Percentiles rank a stretch among this genome's conserved stretches.
Evolutionary conservation across 1,140 invertebrate species (phyloP).

Genomic region (Sitophilus oryzae): DNA sequence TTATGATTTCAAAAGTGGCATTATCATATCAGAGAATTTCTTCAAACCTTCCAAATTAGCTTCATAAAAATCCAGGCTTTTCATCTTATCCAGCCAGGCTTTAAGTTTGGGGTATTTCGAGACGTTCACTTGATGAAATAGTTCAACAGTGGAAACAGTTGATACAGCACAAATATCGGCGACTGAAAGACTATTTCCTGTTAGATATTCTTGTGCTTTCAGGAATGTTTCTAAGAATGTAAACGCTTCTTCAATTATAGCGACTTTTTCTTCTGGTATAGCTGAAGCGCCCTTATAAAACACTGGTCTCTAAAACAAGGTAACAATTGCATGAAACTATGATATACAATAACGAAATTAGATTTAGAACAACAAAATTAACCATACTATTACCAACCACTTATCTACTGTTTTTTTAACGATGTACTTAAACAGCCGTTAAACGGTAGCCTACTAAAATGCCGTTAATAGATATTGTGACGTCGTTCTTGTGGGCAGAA

Average conservation of each 20-base stretch:
- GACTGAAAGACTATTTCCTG: conserved; percentile 22
- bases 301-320: conserved; percentile 11
- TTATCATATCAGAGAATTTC: conserved; percentile 2
- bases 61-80: conserved; percentile 19
- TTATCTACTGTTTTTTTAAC: too few species aligned
- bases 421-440: too few species aligned
- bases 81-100: conserved; percentile 21
- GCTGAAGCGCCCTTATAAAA: conserved; percentile 12
- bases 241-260: conserved; percentile 16
- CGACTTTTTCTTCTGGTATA: conserved; percentile 7
- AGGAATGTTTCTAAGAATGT: conserved; percentile 28
- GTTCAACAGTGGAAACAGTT: conserved; percentile 20
- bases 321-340: background rate
- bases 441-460: too few species aligned
- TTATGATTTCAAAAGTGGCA: background rate
- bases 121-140: conserved; percentile 16
- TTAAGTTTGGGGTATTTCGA: conserved; percentile 23
- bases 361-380: too few species aligned
- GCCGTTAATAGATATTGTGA: too few species aligned
- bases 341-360: background rate
- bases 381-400: too few species aligned
- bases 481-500: too few species aligned
- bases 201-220: conserved; percentile 16
- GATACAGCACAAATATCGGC: conserved; percentile 28
- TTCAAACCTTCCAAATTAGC: conserved; percentile 8